phyloP scores from a whole-genome alignment of 2,113 vertebrate species.

The Scolopax mira region DNA sequence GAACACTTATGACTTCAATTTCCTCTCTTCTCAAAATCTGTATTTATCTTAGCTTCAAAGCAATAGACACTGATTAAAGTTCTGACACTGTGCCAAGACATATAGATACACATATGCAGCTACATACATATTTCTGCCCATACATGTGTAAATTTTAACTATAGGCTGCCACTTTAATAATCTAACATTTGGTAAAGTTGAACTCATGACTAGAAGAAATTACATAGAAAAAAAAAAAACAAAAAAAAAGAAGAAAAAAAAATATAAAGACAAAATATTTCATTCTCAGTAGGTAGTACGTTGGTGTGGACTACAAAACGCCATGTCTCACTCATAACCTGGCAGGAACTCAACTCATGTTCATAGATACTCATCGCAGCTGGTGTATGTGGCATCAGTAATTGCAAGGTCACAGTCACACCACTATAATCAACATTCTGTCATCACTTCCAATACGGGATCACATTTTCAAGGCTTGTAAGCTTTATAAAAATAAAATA shows the following conservation, averaged over 20 bases:
- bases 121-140: not conserved
- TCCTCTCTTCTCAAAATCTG: not conserved
- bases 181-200: not conserved
- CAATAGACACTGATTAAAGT: not conserved
- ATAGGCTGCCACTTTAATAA: not conserved
- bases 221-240: fast-evolving
- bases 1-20: not conserved
- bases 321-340: not conserved
- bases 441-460: not conserved
- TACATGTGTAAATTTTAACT: not conserved
- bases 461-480: not conserved
- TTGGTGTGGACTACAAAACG: not conserved
- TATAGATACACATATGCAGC: not conserved
- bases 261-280: not conserved
- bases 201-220: not conserved
- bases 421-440: not conserved
- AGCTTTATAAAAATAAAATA: not conserved
- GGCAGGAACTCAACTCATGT: not conserved
- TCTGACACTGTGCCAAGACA: not conserved
- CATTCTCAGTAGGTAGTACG: not conserved
- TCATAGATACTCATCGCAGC: not conserved
- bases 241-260: not conserved
- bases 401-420: slow-evolving; percentile 15
- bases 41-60: not conserved
- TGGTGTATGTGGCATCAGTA: not conserved